phyloP scores from a whole-genome alignment of 2,113 vertebrate genomes.

The Tenebrosternarchus preto region DNA sequence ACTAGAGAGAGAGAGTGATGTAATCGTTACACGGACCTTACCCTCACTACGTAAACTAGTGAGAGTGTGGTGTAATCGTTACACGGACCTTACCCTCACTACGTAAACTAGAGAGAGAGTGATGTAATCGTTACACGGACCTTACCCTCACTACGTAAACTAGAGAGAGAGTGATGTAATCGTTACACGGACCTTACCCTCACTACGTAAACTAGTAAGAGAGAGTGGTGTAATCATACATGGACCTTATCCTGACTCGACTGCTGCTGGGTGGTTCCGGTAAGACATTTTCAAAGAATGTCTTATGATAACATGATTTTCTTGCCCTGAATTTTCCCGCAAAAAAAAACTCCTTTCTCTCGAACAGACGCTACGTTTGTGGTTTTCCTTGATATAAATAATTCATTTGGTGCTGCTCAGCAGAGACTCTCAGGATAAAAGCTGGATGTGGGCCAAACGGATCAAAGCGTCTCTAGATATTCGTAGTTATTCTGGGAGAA shows the following conservation, averaged over 20 bases:
- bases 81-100: too few relatives aligned
- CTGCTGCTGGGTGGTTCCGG: background rate
- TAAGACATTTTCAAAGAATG: background rate
- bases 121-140: too few relatives aligned
- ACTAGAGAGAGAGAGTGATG: too few relatives aligned
- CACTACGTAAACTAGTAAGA: background rate
- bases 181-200: too few relatives aligned
- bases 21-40: too few relatives aligned
- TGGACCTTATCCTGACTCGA: background rate
- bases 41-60: too few relatives aligned
- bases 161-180: too few relatives aligned
- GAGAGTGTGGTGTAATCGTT: too few relatives aligned
- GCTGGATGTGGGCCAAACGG: background rate
- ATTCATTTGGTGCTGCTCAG: background rate
- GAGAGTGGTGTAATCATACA: background rate
- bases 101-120: too few relatives aligned
- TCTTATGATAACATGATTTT: background rate
- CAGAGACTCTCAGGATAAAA: background rate
- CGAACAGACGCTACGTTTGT: background rate
- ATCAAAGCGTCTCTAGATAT: conserved; percentile 23
- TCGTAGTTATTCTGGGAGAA: conserved; percentile 32
- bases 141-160: too few relatives aligned
- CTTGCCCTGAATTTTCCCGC: background rate
- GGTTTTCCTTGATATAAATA: conserved; percentile 6
- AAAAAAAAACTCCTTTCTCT: background rate